Conservation (phyloP, 2,888 invertebrate species). For the Hofmannophila pseudospretella region DNA sequence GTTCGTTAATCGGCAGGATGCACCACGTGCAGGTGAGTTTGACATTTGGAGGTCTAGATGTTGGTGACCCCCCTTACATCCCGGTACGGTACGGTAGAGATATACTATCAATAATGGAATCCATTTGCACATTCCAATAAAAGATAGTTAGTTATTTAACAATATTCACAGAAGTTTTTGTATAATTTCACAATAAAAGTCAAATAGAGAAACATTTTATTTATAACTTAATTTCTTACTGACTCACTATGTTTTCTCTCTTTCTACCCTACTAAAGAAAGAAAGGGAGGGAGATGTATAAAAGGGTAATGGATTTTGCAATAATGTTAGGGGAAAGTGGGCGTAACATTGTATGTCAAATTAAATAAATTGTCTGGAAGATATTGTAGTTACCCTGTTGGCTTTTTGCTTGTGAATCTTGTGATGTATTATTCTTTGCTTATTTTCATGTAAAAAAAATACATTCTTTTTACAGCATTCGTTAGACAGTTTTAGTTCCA, state of each 20-base stretch:
- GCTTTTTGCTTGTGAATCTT: not conserved
- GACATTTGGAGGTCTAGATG: too few species aligned
- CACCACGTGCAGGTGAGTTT: too few species aligned
- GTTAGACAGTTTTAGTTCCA: too few species aligned
- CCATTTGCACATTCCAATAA: slow-evolving; percentile 18
- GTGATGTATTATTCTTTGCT: not conserved
- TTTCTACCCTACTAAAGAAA: slow-evolving; percentile 22
- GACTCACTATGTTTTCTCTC: slow-evolving; percentile 12
- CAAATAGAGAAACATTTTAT: slow-evolving; percentile 33
- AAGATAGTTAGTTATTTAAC: slow-evolving; percentile 9
- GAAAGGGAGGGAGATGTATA: slow-evolving; percentile 19
- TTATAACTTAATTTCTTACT: slow-evolving; percentile 40
- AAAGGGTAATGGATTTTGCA: slow-evolving; percentile 33
- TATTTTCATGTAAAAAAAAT: too few species aligned
- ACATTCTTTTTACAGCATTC: too few species aligned
- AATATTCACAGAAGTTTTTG: slow-evolving; percentile 21
- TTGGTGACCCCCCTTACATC: too few species aligned
- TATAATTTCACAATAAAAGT: slow-evolving; percentile 61
- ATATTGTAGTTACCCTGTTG: slow-evolving; percentile 24
- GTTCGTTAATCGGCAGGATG: too few species aligned
- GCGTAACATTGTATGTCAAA: slow-evolving; percentile 56
- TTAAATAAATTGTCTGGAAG: slow-evolving; percentile 67
- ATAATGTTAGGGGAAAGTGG: slow-evolving; percentile 58
- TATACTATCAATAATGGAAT: slow-evolving; percentile 3
- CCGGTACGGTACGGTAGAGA: too few species aligned